A percentile compares a stretch with the other conserved stretches of the same genome.
These are phyloP conservation scores for Andrena bicolor DNA, from an alignment of 2,888 invertebrate genomes.

Conservation along the genomic window DNA sequence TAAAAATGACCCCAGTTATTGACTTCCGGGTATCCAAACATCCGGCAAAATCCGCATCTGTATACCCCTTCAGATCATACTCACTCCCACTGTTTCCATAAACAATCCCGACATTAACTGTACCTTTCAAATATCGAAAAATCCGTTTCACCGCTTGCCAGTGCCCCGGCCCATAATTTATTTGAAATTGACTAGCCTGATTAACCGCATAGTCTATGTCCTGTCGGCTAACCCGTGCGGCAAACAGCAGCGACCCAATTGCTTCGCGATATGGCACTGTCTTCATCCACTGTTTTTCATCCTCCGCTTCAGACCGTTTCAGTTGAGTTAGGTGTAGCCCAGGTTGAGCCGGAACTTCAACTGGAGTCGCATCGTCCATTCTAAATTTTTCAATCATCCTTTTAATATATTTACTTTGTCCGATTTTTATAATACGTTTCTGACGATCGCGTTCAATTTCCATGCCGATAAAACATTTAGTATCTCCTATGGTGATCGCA, in stretches of 20 bases:
- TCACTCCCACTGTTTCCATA: slow-evolving; percentile 22
- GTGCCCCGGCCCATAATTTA: not conserved
- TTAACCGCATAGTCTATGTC: slow-evolving; percentile 25
- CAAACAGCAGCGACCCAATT: slow-evolving; percentile 30
- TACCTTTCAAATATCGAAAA: slow-evolving; percentile 18
- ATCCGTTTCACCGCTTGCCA: slow-evolving; percentile 42
- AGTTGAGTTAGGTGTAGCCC: not conserved
- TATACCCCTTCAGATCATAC: slow-evolving; percentile 7
- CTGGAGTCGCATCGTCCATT: slow-evolving; percentile 10
- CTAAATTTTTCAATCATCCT: slow-evolving; percentile 6
- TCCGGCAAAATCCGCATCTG: slow-evolving; percentile 39
- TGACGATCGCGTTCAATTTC: slow-evolving; percentile 22
- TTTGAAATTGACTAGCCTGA: slow-evolving; percentile 16
- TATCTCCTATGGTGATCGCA: not conserved
- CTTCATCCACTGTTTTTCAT: no score
- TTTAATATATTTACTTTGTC: not conserved
- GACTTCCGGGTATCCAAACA: slow-evolving; percentile 30
- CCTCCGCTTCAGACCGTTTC: no score
- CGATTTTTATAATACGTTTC: not conserved
- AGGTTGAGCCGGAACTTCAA: slow-evolving; percentile 14
- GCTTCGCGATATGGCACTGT: slow-evolving; percentile 33
- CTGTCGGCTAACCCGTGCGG: not conserved
- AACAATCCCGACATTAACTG: slow-evolving; percentile 19
- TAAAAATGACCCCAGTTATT: not conserved
- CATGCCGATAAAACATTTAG: not conserved